Base-by-base conservation (phyloP, 2,113 vertebrate genomes). In the Uropsilus gracilis region DNA sequence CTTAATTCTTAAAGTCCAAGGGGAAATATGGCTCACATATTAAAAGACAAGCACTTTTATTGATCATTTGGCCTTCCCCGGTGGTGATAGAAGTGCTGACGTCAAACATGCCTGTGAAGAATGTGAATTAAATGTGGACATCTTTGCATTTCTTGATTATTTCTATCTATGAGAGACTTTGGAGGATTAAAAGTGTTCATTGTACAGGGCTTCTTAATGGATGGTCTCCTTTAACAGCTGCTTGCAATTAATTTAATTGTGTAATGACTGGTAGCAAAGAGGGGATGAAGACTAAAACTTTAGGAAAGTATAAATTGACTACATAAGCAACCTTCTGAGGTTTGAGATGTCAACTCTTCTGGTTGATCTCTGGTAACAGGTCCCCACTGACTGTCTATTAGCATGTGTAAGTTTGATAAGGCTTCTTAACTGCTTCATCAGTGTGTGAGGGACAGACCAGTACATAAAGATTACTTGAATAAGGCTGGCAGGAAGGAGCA, bases 51-150 rank as follows among this genome's bases (percentile, higher is more conserved):
- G 39, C 7, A 17, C 22, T n/a, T n/a, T n/a, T 61, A 10, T 13
- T 48, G 46, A 59, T 66, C 34, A 46, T 4, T 81, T 72, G 68
- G 72, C 55, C 16, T 80, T 96, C 71, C 17, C 22, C 50, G 16
- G 12, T 84, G n/a, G 37, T 76, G 39, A 85, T 42, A 82, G 82
- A 71, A 28, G 14, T 32, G 39, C 2, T 50, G n/a, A 46, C 59
- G 46, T 82, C 61, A 82, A 91, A 88, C 22, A 77, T n/a, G 32
- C 37, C 39, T 72, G 11, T 61, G 30, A 96, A 81, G 20, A 91
- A 91, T 77, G 37, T 53, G 42, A 95, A 88, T 76, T 82, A 81
- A 86, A 95, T 44, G 28, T 75, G 22, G 34, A 61, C 83, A 86
- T 50, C 88, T 66, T 5, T 80, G 50, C 20, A 94, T 77, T 66